Base-by-base conservation (phyloP, 1,140 invertebrate species). In the Meloidogyne exigua region DNA sequence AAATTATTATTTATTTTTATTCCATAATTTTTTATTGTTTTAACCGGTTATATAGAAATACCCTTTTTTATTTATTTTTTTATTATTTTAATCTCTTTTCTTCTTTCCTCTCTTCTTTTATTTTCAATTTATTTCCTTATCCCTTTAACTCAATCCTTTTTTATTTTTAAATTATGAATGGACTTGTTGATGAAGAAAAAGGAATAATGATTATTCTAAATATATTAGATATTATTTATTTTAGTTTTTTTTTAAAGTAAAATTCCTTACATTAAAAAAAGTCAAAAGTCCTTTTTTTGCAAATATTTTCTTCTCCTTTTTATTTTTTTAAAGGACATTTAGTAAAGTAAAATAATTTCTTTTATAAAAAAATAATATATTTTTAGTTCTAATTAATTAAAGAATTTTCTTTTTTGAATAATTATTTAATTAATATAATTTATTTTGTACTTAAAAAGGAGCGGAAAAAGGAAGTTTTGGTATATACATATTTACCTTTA, bases 121-220 rank as follows among this genome's bases (percentile, higher is more conserved):
- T 57, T 21, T 57, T 57, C 3, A 57, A 57, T n/a, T 39, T 39
- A 39, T 39, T 57, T 57, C 49, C 49, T 57, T n/a, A 57, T 57
- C 49, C 49, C 49, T 57, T 49, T 57, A n/a, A 57, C 49, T 57
- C 49, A 57, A 57, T 57, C n/a, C 49, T n/a, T n/a, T 57, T n/a
- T n/a, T n/a, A n/a, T n/a, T n/a, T 57, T n/a, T 15, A 21, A 57
- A 57, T 18, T 4, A 57, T 57, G 49, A 57, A 57, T 57, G 49
- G 49, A 57, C 49, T 57, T 57, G 49, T 57, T 57, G 49, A 57
- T 57, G 44, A 57, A n/a, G 49, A 57, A n/a, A n/a, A n/a, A n/a
- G n/a, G n/a, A n/a, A n/a, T n/a, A n/a, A n/a, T n/a, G n/a, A n/a
- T n/a, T n/a, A n/a, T n/a, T n/a, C n/a, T n/a, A n/a, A n/a, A n/a